These are phyloP conservation scores for Platycnemis pennipes DNA, from an alignment of 2,888 invertebrate species.

Conservation along the genomic window DNA sequence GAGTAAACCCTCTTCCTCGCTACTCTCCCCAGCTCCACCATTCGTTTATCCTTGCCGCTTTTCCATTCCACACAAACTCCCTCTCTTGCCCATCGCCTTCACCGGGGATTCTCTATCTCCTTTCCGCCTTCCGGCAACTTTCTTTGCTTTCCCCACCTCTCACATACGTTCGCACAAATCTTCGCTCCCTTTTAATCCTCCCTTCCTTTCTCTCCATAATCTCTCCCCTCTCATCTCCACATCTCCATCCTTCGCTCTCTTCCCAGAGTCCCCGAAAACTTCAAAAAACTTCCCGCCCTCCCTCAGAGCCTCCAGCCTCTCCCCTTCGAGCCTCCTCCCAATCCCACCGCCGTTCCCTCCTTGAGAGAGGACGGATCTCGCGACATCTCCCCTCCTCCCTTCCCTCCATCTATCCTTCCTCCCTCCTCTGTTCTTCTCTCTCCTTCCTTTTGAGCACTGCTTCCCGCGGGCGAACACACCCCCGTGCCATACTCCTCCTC, in stretches of 20 bases:
- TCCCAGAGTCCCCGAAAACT: neutral
- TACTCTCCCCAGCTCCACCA: neutral
- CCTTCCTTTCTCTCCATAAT: neutral
- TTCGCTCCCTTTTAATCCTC: neutral
- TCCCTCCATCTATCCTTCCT: neutral
- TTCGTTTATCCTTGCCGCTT: neutral
- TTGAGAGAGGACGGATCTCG: neutral
- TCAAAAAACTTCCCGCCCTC: neutral
- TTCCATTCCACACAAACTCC: neutral
- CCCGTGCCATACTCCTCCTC: neutral
- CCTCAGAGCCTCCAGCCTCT: neutral
- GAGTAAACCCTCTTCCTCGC: neutral
- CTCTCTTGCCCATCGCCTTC: neutral
- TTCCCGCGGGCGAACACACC: neutral
- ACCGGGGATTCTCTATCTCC: neutral
- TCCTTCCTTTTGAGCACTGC: neutral
- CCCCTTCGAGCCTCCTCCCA: neutral
- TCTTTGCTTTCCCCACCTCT: neutral
- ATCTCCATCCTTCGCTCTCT: too few relatives aligned
- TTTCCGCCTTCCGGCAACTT: neutral
- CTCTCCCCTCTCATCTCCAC: neutral
- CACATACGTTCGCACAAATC: neutral
- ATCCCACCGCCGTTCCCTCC: neutral
- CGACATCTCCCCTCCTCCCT: neutral
- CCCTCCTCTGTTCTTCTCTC: neutral